Base-by-base conservation (phyloP, 2,888 invertebrate species). In the Cyaniris semiargus region DNA sequence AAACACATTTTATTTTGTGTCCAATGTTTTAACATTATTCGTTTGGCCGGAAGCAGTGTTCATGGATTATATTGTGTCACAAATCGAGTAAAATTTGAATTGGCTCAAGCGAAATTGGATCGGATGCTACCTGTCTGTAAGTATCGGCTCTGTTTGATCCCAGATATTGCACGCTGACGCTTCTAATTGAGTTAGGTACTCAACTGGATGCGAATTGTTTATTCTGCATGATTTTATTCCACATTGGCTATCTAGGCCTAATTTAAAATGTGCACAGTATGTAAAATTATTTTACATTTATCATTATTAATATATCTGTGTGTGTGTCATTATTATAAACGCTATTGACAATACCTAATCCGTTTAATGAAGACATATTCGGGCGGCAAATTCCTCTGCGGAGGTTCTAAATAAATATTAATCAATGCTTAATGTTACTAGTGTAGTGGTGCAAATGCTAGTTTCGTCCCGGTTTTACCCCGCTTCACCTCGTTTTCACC, bases 41-140 rank as follows among this genome's bases (percentile, higher is more conserved):
- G 70, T 8, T 60, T 13, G 0, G 1, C 13, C 13, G n/a, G 10
- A 13, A 60, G 60, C 60, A 10, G 13, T 60, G 10, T 53, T 5
- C 3, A 53, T 27, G 7, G 18, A 31, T 70, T 70, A 70, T 21
- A 21, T 60, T 31, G n/a, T 8, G 34, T 18, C 70, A 34, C 8
- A 34, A 18, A 34, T 34, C 18, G 70, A 70, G 70, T 31, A 8
- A 70, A 60, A 31, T 18, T 70, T 31, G 31, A 70, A 70, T 70
- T 70, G 70, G 70, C 23, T 70, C 27, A 70, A 31, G 31, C 7
- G 6, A 31, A 70, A 70, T 70, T 70, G 70, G 23, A 70, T 70
- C 6, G 31, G 31, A 70, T 4, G 70, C 70, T 6, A 70, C 18
- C 18, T 18, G 31, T 23, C 58, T n/a, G 10, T 58, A 58, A 58